Percentiles rank a stretch among this genome's conserved stretches.
phyloP scores from a whole-genome alignment of 2,888 invertebrate genomes.

The Microctonus hyperodae region DNA sequence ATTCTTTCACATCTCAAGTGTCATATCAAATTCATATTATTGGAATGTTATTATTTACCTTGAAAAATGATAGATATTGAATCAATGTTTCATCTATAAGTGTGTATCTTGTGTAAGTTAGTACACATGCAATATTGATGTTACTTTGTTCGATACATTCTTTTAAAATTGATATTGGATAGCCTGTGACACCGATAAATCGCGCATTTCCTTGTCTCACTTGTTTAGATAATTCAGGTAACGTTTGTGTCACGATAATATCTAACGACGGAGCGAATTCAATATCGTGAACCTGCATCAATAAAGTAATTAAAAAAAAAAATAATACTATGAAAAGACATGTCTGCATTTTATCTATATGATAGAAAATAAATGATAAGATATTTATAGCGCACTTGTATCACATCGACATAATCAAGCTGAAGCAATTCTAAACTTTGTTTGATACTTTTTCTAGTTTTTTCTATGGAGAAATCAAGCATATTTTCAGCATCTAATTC shows the following conservation, averaged over 20 bases:
- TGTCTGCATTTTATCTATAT: neutral
- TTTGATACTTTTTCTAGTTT: conserved; percentile 78
- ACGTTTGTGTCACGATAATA: conserved; percentile 81
- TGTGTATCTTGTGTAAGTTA: conserved; percentile 83
- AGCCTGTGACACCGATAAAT: conserved; percentile 87
- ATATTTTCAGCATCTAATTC: conserved; percentile 72
- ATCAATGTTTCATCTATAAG: conserved; percentile 80
- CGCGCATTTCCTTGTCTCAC: conserved; percentile 77
- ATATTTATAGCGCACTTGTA: conserved; percentile 72
- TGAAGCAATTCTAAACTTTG: conserved; percentile 76
- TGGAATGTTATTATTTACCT: too few relatives aligned
- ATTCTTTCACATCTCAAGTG: conserved; percentile 9
- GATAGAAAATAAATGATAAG: neutral
- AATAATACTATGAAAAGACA: neutral
- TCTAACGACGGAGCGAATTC: conserved; percentile 84
- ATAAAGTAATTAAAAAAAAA: neutral
- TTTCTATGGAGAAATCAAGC: conserved; percentile 87
- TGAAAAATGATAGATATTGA: conserved; percentile 77
- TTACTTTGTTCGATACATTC: conserved; percentile 74
- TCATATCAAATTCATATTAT: too few relatives aligned
- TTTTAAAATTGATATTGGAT: conserved; percentile 79
- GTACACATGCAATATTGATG: conserved; percentile 73
- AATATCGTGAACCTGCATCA: conserved; percentile 84
- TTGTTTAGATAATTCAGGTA: conserved; percentile 81
- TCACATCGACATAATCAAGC: conserved; percentile 84